Percentiles rank a stretch among this genome's conserved stretches.
Conservation (phyloP, 2,113 vertebrate species). For the Heliornis fulica region DNA sequence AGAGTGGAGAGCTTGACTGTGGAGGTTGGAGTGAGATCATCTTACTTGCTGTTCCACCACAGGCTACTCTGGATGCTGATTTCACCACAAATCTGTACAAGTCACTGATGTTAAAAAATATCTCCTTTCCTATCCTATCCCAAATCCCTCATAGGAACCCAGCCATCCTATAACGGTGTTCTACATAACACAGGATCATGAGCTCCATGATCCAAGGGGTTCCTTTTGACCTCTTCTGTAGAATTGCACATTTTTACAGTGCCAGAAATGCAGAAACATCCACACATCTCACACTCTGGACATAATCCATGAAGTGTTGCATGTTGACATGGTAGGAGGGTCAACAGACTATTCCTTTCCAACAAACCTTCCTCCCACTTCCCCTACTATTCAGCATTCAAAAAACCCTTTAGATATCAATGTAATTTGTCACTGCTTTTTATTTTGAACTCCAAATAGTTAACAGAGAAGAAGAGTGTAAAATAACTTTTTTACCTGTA, state of each 20-base stretch:
- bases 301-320: too few relatives aligned
- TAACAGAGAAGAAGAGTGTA: not conserved
- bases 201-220: not conserved
- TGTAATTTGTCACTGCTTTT: not conserved
- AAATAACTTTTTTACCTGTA: not conserved
- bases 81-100: not conserved
- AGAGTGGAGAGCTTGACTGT: not conserved
- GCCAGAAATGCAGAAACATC: not conserved
- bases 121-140: not conserved
- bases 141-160: not conserved
- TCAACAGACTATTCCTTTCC: not conserved
- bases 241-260: not conserved
- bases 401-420: not conserved
- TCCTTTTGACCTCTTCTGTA: not conserved
- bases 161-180: not conserved
- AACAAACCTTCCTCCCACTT: not conserved
- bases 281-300: not conserved
- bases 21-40: not conserved
- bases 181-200: not conserved
- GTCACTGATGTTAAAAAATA: not conserved
- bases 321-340: too few relatives aligned
- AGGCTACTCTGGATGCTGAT: not conserved
- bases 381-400: not conserved
- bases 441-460: not conserved
- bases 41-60: not conserved